Conservation (phyloP, 1,140 invertebrate species). For the Venustaconcha ellipsiformis region DNA sequence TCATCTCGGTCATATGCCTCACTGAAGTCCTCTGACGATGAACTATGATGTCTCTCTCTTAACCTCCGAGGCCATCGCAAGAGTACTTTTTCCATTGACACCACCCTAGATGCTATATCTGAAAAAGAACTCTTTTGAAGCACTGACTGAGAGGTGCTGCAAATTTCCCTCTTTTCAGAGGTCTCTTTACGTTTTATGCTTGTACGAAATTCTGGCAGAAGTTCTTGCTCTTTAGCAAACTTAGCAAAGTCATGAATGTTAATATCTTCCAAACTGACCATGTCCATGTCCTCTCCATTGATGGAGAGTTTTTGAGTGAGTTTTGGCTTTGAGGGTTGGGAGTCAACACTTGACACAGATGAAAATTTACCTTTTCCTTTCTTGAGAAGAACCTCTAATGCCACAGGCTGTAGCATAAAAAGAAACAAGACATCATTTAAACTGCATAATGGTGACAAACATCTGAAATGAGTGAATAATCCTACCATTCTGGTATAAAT, state of each 20-base stretch:
- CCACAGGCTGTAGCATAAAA: conserved; percentile 58
- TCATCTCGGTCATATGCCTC: conserved; percentile 28
- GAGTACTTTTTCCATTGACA: conserved; percentile 50
- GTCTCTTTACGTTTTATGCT: conserved; percentile 41
- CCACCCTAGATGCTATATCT: conserved; percentile 49
- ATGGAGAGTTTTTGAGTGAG: conserved; percentile 61
- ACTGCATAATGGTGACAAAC: too few species aligned
- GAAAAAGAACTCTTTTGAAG: conserved; percentile 47
- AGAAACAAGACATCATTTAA: conserved; percentile 13
- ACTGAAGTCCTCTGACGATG: conserved; percentile 58
- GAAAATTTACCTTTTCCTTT: conserved; percentile 62
- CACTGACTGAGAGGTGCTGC: neutral
- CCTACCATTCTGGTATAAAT: too few species aligned
- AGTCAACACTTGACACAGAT: conserved; percentile 8
- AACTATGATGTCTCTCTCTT: conserved; percentile 56
- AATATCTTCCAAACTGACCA: conserved; percentile 44
- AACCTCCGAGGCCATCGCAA: conserved; percentile 44
- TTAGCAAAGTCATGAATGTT: conserved; percentile 67
- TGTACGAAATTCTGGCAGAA: conserved; percentile 59
- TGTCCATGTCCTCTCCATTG: conserved; percentile 62
- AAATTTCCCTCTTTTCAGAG: conserved; percentile 6
- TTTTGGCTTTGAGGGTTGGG: conserved; percentile 21
- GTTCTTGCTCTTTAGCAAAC: conserved; percentile 61
- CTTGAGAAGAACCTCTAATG: conserved; percentile 56
- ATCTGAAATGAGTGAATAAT: too few species aligned